phyloP scores from a whole-genome alignment of 2,888 invertebrate genomes.

The Ferrisia virgata region DNA sequence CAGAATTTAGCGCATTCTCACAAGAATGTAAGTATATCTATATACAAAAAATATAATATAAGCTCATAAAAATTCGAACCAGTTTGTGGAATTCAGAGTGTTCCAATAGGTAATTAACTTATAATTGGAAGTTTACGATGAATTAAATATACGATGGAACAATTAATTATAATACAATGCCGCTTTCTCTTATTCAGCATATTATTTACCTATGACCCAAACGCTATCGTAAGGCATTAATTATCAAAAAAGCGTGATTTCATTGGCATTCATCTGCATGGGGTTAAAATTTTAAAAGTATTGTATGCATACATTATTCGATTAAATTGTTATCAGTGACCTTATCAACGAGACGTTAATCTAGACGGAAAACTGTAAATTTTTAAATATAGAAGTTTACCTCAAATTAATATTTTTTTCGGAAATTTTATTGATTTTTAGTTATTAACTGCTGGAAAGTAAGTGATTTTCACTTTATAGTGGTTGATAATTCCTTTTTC shows the following conservation, averaged over 20 bases:
- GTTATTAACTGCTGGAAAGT: too few relatives aligned
- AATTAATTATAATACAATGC: conserved; percentile 18
- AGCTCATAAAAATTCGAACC: neutral
- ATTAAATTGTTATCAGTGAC: neutral
- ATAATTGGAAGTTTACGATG: conserved; percentile 27
- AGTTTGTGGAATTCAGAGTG: neutral
- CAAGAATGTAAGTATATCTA: too few relatives aligned
- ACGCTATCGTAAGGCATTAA: neutral
- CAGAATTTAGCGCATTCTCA: too few relatives aligned
- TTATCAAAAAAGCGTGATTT: conserved; percentile 1
- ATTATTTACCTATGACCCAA: conserved; percentile 30
- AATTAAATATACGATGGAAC: neutral
- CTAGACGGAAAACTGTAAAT: too few relatives aligned
- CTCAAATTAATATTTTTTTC: too few relatives aligned
- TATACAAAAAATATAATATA: too few relatives aligned
- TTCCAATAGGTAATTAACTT: neutral
- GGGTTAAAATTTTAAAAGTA: neutral
- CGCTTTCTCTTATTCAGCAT: conserved; percentile 29
- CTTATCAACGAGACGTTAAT: too few relatives aligned
- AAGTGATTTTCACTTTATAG: too few relatives aligned
- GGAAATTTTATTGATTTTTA: too few relatives aligned
- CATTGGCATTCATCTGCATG: neutral
- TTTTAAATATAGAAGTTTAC: too few relatives aligned
- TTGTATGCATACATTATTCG: neutral
- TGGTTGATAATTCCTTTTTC: too few relatives aligned